phyloP scores from a whole-genome alignment of 1,140 invertebrate genomes.

The Ctenoplectra terminalis region DNA sequence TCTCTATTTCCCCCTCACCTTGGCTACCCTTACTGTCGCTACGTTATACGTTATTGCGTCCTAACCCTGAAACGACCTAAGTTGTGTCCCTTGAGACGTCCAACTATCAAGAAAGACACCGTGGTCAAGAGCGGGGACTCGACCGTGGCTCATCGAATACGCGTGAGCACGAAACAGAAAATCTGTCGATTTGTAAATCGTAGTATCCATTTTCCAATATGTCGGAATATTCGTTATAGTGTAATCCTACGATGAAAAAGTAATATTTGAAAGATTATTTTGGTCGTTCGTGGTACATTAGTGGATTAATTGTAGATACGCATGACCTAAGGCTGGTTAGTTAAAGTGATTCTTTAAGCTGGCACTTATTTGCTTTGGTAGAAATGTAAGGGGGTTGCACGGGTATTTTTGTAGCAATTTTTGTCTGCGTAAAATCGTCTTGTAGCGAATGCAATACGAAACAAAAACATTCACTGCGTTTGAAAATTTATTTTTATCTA shows the following conservation, averaged over 20 bases:
- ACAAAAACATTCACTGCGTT: background rate
- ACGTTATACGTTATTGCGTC: conserved; percentile 42
- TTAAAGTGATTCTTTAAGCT: background rate
- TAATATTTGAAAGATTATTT: background rate
- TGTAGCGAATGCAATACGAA: background rate
- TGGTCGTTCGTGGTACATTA: background rate
- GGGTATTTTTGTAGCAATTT: background rate
- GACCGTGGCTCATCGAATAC: conserved; percentile 22
- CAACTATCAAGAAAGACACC: conserved; percentile 34
- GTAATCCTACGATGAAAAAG: background rate
- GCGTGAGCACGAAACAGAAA: background rate
- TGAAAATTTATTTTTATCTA: background rate
- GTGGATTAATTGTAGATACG: background rate
- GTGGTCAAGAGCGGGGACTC: conserved; percentile 53
- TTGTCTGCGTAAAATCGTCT: background rate
- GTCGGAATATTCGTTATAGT: background rate
- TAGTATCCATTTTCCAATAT: background rate
- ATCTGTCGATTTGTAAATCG: background rate
- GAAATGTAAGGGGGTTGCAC: too few species aligned
- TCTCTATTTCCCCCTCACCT: background rate
- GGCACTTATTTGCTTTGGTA: background rate
- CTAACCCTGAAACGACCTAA: conserved; percentile 53
- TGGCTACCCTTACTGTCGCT: conserved; percentile 20
- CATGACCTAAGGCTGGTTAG: background rate
- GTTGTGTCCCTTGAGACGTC: conserved; percentile 33